Evolutionary conservation across 2,113 vertebrate genomes (phyloP), one percentile per base, ranked within the genome.

Genomic region (Brachypodius melanocephalos): DNA sequence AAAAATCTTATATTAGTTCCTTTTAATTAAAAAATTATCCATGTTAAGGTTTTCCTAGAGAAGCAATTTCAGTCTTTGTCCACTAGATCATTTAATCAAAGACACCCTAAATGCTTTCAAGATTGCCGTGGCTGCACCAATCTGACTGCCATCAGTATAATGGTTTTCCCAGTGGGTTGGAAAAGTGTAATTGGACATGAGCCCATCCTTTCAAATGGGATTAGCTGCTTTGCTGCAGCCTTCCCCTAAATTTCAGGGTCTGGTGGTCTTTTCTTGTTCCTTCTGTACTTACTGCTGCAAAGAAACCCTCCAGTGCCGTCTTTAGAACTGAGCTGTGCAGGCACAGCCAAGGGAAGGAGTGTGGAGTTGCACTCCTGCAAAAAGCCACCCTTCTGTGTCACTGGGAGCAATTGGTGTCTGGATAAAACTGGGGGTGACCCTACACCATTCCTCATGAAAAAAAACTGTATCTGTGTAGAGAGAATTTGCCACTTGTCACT

Each of bases 21-120:
- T 96, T 96, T 96, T 97, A 97, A 97, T 97, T 97, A 97, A 98
- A 98, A 97, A 95, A 40, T 6, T 93, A 93, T 45, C 72, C 87
- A 81, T 91, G 76, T 49, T 95, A 68, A n/a, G 45, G 20, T 97
- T 96, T 93, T 90, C 62, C 86, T 95, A 95, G 48, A 96, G 83
- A 97, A 97, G 93, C 54, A 95, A 73, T 96, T 97, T 94, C 77
- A 82, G 66, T 66, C 61, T 92, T 96, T 97, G 76, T 75, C 76
- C 96, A 62, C 75, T 89, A 42, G 93, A 96, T 97, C 65, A 88
- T 97, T 97, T 96, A 95, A 96, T 95, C 90, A 96, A 89, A 97
- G 90, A 93, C 89, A 95, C 24, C 75, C 49, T 88, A 76, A 94
- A 68, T 66, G 43, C 81, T 96, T 96, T 96, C 86, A 95, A 90